Conservation (phyloP, 2,888 invertebrate genomes). For the Oscheius sp. region DNA sequence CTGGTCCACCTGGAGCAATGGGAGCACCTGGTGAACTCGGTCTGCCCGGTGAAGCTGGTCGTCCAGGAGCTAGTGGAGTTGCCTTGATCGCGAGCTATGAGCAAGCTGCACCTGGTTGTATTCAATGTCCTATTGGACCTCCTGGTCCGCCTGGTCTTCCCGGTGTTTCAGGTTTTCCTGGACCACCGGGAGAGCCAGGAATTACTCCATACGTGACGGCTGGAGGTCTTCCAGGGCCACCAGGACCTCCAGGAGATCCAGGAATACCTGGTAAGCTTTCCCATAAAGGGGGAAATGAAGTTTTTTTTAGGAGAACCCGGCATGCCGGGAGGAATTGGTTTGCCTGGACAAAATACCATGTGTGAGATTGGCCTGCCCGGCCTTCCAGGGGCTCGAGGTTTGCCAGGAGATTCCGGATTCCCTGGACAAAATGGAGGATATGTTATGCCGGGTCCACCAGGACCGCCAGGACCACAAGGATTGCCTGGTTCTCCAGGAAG, state of each 20-base stretch:
- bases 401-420: not conserved
- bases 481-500: conserved; percentile 7
- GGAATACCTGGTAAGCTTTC: not conserved
- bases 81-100: conserved; percentile 7
- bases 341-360: conserved; percentile 12
- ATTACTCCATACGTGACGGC: too few species aligned
- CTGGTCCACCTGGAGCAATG: conserved; percentile 6
- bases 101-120: conserved; percentile 6
- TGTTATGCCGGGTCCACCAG: not conserved
- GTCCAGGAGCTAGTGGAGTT: conserved; percentile 16
- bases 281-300: not conserved
- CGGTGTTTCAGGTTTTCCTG: not conserved
- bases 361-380: conserved; percentile 10
- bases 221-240: not conserved
- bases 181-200: not conserved
- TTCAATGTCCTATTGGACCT: conserved; percentile 20
- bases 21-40: conserved; percentile 4
- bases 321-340: conserved; percentile 7
- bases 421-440: conserved; percentile 8
- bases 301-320: conserved; percentile 8
- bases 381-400: not conserved
- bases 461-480: not conserved
- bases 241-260: not conserved
- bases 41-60: conserved; percentile 9
- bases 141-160: conserved; percentile 13